Evolutionary conservation across 2,113 vertebrate genomes (phyloP).

Genomic region (Physeter macrocephalus): DNA sequence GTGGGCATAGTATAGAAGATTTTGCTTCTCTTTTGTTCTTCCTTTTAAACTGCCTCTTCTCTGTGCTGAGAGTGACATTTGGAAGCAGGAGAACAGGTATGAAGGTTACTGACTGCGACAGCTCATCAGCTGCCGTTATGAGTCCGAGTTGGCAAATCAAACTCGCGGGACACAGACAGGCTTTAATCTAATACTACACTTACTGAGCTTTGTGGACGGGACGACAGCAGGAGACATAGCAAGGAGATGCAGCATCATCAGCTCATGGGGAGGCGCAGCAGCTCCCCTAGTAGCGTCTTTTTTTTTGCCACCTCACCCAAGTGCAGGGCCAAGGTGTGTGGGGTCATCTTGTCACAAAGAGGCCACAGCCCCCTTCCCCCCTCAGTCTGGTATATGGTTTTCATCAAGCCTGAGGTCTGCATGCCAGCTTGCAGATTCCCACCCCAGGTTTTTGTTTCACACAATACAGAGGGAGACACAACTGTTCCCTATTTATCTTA

Average conservation of each 20-base stretch:
- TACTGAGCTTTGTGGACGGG: background rate
- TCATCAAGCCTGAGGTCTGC: conserved; percentile 25
- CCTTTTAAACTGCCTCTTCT: background rate
- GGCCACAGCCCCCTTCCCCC: background rate
- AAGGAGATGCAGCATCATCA: background rate
- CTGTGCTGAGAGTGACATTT: background rate
- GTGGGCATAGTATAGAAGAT: background rate
- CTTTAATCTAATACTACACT: background rate
- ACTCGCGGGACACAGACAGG: background rate
- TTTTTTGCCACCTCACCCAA: background rate
- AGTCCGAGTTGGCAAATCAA: background rate
- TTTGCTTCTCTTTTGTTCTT: background rate
- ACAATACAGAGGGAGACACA: conserved; percentile 37
- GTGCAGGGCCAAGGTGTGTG: background rate
- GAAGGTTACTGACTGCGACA: background rate
- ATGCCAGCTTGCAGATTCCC: background rate
- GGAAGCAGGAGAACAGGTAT: background rate
- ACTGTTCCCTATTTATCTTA: conserved; percentile 61
- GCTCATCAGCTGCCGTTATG: background rate
- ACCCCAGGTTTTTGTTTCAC: conserved; percentile 40
- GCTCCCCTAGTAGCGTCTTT: background rate
- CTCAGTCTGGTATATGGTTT: conserved; percentile 25
- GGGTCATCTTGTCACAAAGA: conserved; percentile 1
- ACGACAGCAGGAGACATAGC: background rate
- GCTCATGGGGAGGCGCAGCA: background rate